A percentile compares a stretch with the other conserved stretches of the same genome.
These are phyloP conservation scores for Ophion costatus DNA, from an alignment of 2,888 invertebrate genomes.

Conservation along the genomic window DNA sequence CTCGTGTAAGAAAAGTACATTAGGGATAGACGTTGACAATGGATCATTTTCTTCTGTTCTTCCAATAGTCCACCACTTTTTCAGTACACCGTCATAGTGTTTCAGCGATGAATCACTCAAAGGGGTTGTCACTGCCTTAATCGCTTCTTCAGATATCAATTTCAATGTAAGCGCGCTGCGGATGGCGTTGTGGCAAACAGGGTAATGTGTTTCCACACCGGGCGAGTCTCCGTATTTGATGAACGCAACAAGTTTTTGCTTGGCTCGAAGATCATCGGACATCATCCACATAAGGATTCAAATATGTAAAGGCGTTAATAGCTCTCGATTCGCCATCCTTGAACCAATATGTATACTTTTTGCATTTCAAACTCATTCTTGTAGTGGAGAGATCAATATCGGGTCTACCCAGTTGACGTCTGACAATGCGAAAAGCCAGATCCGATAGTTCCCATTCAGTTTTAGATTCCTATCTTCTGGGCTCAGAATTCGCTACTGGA, in stretches of 20 bases:
- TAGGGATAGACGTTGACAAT: not conserved
- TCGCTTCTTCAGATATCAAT: too few species aligned
- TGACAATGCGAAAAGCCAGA: slow-evolving; percentile 20
- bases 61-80: slow-evolving; percentile 41
- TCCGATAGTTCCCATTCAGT: slow-evolving; percentile 42
- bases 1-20: slow-evolving; percentile 2
- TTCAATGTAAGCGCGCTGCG: too few species aligned
- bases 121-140: not conserved
- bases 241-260: not conserved
- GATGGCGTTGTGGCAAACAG: too few species aligned
- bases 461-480: slow-evolving; percentile 18
- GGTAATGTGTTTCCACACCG: not conserved
- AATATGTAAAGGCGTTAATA: slow-evolving; percentile 53
- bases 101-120: too few species aligned
- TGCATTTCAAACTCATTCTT: slow-evolving; percentile 30
- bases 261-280: not conserved
- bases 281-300: slow-evolving; percentile 3
- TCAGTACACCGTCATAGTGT: slow-evolving; percentile 5
- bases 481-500: too few species aligned
- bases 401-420: slow-evolving; percentile 19
- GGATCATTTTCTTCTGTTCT: not conserved
- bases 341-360: slow-evolving; percentile 41
- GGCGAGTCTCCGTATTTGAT: not conserved
- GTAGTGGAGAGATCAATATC: slow-evolving; percentile 55
- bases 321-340: slow-evolving; percentile 31